Conservation (phyloP, 2,113 vertebrate genomes). For the Leptocoma aspasia region DNA sequence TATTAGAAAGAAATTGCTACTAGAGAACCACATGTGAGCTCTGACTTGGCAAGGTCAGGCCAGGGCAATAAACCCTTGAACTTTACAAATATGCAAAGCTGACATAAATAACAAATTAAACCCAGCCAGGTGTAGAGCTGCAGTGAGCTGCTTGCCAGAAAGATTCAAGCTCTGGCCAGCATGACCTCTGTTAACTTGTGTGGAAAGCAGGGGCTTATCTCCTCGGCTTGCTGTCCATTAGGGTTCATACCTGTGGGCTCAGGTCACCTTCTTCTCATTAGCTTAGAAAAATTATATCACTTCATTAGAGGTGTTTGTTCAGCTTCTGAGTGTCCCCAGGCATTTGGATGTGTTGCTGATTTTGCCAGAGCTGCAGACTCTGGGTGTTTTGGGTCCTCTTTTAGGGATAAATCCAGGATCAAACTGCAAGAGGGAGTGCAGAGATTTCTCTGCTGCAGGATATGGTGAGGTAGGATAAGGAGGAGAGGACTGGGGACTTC, state of each 20-base stretch:
- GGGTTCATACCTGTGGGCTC: conserved; percentile 57
- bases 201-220: conserved; percentile 69
- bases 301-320: conserved; percentile 35
- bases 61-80: conserved; percentile 85
- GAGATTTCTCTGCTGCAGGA: neutral
- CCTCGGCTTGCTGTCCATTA: conserved; percentile 53
- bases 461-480: neutral
- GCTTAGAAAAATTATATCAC: conserved; percentile 56
- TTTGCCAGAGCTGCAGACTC: neutral
- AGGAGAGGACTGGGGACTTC: neutral
- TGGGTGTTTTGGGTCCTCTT: neutral
- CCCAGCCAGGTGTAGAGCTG: conserved; percentile 79
- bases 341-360: neutral
- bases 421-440: neutral
- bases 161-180: conserved; percentile 55
- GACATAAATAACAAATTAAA: conserved; percentile 88
- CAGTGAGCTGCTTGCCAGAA: conserved; percentile 54
- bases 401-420: neutral
- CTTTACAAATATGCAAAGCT: conserved; percentile 87
- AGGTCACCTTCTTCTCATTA: conserved; percentile 55
- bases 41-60: conserved; percentile 82
- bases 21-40: conserved; percentile 82
- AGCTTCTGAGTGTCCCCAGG: conserved; percentile 13
- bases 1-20: conserved; percentile 85
- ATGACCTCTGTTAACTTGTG: conserved; percentile 68